A percentile compares a stretch with the other conserved stretches of the same genome.
These are phyloP conservation scores for Gobius niger DNA, from an alignment of 2,113 vertebrate species.

Conservation along the genomic window DNA sequence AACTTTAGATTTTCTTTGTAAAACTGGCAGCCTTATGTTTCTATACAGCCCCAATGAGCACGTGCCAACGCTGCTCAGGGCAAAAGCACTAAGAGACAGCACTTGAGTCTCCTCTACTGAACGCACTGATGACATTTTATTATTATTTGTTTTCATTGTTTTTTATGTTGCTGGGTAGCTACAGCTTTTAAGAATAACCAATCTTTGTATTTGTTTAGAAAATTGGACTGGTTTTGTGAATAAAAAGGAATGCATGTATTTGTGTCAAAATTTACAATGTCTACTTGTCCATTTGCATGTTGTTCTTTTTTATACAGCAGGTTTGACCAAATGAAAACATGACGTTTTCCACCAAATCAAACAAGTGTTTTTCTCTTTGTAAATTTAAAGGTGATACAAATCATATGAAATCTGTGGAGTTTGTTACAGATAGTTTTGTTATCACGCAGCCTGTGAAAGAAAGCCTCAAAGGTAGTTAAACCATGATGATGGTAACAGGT, in stretches of 20 bases:
- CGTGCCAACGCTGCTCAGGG: constrained; percentile 68
- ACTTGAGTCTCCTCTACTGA: constrained; percentile 76
- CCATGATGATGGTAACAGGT: constrained; percentile 56
- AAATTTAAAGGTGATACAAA: constrained; percentile 20
- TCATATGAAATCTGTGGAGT: neutral
- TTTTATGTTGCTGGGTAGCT: constrained; percentile 79
- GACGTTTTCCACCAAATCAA: constrained; percentile 44
- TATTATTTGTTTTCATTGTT: constrained; percentile 57
- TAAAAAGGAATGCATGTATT: constrained; percentile 99
- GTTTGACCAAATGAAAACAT: constrained; percentile 52
- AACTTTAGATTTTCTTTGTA: constrained; percentile 58
- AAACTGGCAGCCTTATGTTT: constrained; percentile 73
- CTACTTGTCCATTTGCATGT: constrained; percentile 74
- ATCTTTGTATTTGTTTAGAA: constrained; percentile 99
- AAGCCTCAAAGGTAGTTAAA: too few relatives aligned
- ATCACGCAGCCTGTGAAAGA: too few relatives aligned
- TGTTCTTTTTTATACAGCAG: constrained; percentile 48
- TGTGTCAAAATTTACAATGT: constrained; percentile 87
- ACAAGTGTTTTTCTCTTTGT: constrained; percentile 51
- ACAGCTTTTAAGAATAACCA: constrained; percentile 89
- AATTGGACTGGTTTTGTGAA: constrained; percentile 99
- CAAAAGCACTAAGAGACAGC: constrained; percentile 72
- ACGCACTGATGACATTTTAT: constrained; percentile 75
- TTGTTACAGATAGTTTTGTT: too few relatives aligned
- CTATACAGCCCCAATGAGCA: constrained; percentile 69